These are phyloP conservation scores for Liasis olivaceus DNA, from an alignment of 2,797 vertebrate species.

Conservation along the genomic window DNA sequence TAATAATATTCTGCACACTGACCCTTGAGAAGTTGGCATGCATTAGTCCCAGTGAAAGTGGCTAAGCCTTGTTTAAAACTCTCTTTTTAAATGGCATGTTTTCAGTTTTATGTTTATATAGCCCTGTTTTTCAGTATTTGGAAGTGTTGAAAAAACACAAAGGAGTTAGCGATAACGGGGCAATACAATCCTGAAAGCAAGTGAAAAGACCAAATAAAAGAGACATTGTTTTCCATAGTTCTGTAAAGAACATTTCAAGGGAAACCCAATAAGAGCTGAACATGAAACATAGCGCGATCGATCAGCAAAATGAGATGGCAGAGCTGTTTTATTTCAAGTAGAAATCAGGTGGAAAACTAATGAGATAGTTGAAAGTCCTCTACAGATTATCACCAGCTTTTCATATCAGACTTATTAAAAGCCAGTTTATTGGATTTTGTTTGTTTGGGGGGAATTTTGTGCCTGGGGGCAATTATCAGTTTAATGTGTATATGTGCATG, in stretches of 20 bases:
- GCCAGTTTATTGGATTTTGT: rapidly evolving
- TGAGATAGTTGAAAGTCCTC: rapidly evolving
- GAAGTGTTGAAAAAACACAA: neutral
- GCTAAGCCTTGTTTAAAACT: neutral
- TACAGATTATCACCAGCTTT: neutral
- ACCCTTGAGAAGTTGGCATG: neutral
- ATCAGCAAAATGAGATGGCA: neutral
- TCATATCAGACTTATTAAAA: neutral
- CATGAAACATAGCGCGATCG: neutral
- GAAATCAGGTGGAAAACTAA: neutral
- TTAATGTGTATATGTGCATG: neutral
- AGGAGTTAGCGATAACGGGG: neutral
- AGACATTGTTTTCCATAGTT: neutral
- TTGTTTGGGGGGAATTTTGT: neutral
- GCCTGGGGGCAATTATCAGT: conserved; percentile 29
- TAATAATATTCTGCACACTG: neutral
- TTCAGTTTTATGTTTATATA: neutral
- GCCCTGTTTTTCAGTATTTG: neutral
- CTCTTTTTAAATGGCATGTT: neutral
- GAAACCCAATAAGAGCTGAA: conserved; percentile 12
- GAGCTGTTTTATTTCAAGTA: neutral
- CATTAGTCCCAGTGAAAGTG: too few relatives aligned
- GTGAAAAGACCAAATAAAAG: neutral
- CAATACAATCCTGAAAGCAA: neutral
- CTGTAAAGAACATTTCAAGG: neutral